phyloP scores from a whole-genome alignment of 2,888 invertebrate genomes.

The Synanthedon andrenaeformis region DNA sequence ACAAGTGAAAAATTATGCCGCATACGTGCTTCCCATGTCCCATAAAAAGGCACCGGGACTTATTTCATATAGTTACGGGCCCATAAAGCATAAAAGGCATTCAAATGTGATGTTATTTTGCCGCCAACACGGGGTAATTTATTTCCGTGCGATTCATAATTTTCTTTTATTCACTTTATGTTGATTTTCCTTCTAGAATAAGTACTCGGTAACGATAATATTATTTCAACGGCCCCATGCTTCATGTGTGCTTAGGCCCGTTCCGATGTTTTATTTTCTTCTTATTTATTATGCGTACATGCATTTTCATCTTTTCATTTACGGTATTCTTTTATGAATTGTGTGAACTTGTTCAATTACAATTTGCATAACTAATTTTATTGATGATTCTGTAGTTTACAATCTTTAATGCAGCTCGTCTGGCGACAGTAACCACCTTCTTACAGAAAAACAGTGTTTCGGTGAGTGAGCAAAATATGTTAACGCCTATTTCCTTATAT shows the following conservation, averaged over 20 bases:
- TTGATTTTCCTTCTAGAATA: conserved; percentile 66
- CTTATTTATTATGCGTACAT: conserved; percentile 35
- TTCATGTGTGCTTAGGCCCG: conserved; percentile 38
- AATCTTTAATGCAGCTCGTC: too few relatives aligned
- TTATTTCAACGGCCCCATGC: conserved; percentile 67
- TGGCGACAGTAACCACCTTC: too few relatives aligned
- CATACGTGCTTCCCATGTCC: conserved; percentile 58
- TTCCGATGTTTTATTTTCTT: conserved; percentile 49
- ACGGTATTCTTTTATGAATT: too few relatives aligned
- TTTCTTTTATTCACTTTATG: conserved; percentile 72
- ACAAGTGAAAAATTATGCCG: conserved; percentile 60
- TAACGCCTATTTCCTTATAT: too few relatives aligned
- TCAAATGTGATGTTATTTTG: conserved; percentile 72
- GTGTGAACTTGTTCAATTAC: too few relatives aligned
- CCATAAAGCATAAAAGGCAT: conserved; percentile 70
- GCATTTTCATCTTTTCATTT: too few relatives aligned
- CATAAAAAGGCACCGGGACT: conserved; percentile 58
- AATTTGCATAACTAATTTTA: too few relatives aligned
- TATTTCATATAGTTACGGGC: conserved; percentile 66
- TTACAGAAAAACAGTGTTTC: too few relatives aligned
- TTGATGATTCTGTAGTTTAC: too few relatives aligned
- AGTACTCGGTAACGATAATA: conserved; percentile 68
- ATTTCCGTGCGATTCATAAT: conserved; percentile 69
- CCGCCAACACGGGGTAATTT: conserved; percentile 70
- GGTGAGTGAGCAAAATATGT: too few relatives aligned